Base-by-base conservation (phyloP, 2,113 vertebrate genomes). In the Eublepharis macularius region DNA sequence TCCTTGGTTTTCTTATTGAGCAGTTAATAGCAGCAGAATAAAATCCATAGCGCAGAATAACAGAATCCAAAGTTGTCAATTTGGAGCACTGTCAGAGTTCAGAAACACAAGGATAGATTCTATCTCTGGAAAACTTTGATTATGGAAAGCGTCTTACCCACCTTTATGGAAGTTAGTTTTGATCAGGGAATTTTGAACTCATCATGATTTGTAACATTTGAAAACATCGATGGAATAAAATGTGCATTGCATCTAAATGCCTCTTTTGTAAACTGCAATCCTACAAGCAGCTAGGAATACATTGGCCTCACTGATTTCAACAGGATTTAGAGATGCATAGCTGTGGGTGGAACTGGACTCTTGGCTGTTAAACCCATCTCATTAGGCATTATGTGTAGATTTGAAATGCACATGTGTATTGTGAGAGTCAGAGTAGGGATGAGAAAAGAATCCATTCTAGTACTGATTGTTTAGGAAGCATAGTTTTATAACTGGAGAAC, bases 401-500 rank as follows among this genome's bases (percentile, higher is more conserved):
- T 95, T 92, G 91, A 82, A 92, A 78, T 84, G 83, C 76, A 32
- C 84, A 45, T 85, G 74, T 16, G 45, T 54, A 29, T 83, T 47
- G 85, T 11, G 4, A 34, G 47, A 60, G 29, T 36, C 80, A 65
- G 12, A 88, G 83, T 89, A 73, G 88, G n/a, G 70, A 77, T 43
- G 74, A 88, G 83, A 78, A 92, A 93, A 91, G 76, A 51, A 34
- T 80, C 81, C 90, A 80, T 92, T 91, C 86, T 85, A 90, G 83
- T 85, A 76, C 70, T 63, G 88, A 66, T 85, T 89, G 89, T 84
- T 90, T 80, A 88, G 92, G 91, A 87, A 95, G 92, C 72, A 68
- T 51, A 87, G 92, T 63, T 91, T 95, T 95, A 94, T 95, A 90
- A 94, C 95, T 93, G 93, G 94, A 95, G 94, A 96, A 95, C 87